Base-by-base conservation (phyloP, 2,888 invertebrate species). In the Leptinotarsa juncta region DNA sequence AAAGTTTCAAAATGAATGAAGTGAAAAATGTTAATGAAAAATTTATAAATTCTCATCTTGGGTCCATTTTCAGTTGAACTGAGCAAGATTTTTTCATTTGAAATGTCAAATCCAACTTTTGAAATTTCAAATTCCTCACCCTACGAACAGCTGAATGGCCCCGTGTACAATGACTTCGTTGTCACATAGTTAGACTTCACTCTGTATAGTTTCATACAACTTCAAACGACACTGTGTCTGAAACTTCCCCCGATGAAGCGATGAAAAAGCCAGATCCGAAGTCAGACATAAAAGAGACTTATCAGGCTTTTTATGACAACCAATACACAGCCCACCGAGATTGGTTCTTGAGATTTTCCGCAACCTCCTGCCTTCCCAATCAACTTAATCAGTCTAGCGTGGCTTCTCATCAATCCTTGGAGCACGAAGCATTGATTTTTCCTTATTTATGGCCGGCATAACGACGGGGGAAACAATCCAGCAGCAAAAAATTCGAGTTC, bases 371-470 rank as follows among this genome's bases (percentile, higher is more conserved):
- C 71, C 73, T 76, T 78, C 75, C 78, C 78, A 78, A 78, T 78
- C 78, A 78, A 65, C 68, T 76, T 75, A 76, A 76, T 78, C 78
- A 76, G 76, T 71, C 73, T 73, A 71, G 73, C 76, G 78, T 73
- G 75, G 72, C 75, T 70, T 69, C 73, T 76, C 75, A 75, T 78
- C 78, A 76, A 78, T 78, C 76, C 68, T 55, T 18, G 42, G 26
- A 60, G 60, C 60, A 26, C 60, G 26, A 12, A 26, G 62, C 62
- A 62, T 62, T 62, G 62, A 62, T 62, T 62, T 62, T n/a, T 42
- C 42, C 62, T 66, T 67, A 77, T 77, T 77, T 77, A 77, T 71
- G 70, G 69, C 71, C 57, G 65, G 74, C 42, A 76, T 74, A 76
- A 75, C 68, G 73, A 76, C n/a, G 42, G 62, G 16, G 62, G 42